Conservation (phyloP, 2,888 invertebrate genomes). For the Trichogramma evanescens region DNA sequence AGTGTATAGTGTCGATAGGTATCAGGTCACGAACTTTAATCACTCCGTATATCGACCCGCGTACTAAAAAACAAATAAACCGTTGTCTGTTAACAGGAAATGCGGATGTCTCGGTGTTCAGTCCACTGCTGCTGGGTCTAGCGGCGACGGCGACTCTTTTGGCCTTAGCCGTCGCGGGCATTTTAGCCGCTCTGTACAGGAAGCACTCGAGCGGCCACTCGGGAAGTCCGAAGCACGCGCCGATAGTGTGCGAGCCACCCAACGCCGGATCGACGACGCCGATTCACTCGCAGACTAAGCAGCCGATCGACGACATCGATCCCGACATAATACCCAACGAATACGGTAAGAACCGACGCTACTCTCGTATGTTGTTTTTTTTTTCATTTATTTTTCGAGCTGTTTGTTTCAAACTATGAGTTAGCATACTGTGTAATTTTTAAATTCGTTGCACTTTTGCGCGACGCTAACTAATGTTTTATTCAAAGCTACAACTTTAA, state of each 20-base stretch:
- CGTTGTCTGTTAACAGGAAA: slow-evolving; percentile 28
- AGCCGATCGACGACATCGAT: slow-evolving; percentile 65
- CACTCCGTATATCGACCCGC: no score
- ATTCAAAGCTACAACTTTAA: no score
- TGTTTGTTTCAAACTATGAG: neutral
- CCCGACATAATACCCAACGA: slow-evolving; percentile 84
- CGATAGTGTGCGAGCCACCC: slow-evolving; percentile 42
- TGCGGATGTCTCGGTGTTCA: slow-evolving; percentile 48
- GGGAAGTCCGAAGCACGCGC: slow-evolving; percentile 43
- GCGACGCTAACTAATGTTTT: no score
- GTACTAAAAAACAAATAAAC: neutral
- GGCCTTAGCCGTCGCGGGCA: slow-evolving; percentile 69
- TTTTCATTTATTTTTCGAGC: neutral
- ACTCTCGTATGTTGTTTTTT: neutral
- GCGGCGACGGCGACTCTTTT: slow-evolving; percentile 70
- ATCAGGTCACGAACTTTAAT: no score
- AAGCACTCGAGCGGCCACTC: slow-evolving; percentile 38
- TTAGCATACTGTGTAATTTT: no score
- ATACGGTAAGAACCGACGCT: slow-evolving; percentile 61
- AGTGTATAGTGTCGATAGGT: no score
- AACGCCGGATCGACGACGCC: slow-evolving; percentile 46
- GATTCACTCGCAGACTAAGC: slow-evolving; percentile 51
- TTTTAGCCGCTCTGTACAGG: slow-evolving; percentile 67
- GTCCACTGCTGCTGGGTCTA: slow-evolving; percentile 69
- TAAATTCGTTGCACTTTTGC: no score